Percentiles rank a stretch among this genome's conserved stretches.
Evolutionary conservation across 2,113 vertebrate species (phyloP).

Genomic region (Perca flavescens): DNA sequence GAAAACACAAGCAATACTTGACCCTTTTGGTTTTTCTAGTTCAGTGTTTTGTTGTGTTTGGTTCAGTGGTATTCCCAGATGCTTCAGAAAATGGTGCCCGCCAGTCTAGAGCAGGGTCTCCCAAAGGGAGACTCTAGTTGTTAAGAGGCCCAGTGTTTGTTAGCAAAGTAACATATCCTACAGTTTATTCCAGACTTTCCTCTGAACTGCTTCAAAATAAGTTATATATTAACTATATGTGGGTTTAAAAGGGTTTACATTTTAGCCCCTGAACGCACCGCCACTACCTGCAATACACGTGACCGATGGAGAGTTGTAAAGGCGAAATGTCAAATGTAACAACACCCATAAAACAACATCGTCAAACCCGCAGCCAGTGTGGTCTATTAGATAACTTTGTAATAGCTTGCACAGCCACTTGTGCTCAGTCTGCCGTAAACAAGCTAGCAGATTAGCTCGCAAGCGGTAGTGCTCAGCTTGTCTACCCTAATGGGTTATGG

Average conservation of each 20-base stretch:
- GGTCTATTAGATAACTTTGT: background rate
- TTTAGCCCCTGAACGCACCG: background rate
- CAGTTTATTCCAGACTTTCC: conserved; percentile 35
- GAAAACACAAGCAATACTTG: conserved; percentile 75
- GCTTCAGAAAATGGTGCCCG: conserved; percentile 54
- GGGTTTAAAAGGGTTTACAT: conserved; percentile 6
- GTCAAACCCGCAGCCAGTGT: background rate
- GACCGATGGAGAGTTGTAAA: background rate
- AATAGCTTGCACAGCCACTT: background rate
- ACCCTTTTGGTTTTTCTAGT: conserved; percentile 50
- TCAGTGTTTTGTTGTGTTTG: conserved; percentile 72
- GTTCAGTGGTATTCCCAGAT: conserved; percentile 66
- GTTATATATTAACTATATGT: conserved; percentile 2
- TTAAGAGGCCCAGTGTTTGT: conserved; percentile 50
- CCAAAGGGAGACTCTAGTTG: conserved; percentile 58
- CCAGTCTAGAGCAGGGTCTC: conserved; percentile 58
- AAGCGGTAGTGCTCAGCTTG: background rate
- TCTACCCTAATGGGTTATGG: background rate
- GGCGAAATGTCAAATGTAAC: background rate
- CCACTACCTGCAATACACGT: background rate
- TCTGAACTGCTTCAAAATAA: conserved; percentile 23
- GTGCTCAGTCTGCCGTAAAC: too few species aligned
- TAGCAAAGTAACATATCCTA: conserved; percentile 34
- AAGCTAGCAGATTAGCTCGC: background rate
- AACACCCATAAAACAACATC: background rate